Percentiles rank a stretch among this genome's conserved stretches.
Conservation (phyloP, 2,113 vertebrate species). For the Falcunculus frontatus region DNA sequence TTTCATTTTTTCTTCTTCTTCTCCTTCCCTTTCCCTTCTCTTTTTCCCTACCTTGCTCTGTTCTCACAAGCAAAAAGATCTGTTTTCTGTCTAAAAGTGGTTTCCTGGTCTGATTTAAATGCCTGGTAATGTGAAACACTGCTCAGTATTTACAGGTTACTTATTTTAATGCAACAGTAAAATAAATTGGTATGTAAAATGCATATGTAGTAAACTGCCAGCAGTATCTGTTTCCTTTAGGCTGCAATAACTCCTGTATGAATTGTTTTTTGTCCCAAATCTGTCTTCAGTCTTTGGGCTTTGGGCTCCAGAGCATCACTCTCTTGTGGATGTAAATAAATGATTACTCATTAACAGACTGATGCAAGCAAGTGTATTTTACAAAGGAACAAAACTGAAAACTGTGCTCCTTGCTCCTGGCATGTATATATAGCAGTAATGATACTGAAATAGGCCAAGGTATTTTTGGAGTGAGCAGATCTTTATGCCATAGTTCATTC, state of each 20-base stretch:
- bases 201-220: not conserved
- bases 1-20: not conserved
- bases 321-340: not conserved
- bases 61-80: not conserved
- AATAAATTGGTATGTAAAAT: not conserved
- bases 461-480: conserved; percentile 1
- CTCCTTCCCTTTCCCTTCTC: not conserved
- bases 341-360: not conserved
- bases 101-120: not conserved
- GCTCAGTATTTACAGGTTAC: not conserved
- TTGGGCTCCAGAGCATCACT: not conserved
- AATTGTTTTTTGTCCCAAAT: not conserved
- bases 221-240: not conserved
- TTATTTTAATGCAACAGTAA: not conserved
- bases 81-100: not conserved
- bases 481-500: not conserved
- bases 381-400: not conserved
- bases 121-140: not conserved
- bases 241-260: not conserved
- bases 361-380: not conserved
- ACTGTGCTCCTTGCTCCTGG: not conserved
- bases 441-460: not conserved
- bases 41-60: not conserved
- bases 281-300: not conserved
- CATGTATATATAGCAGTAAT: not conserved